Conservation (phyloP, 2,888 invertebrate species). For the Aspidapion aeneum region DNA sequence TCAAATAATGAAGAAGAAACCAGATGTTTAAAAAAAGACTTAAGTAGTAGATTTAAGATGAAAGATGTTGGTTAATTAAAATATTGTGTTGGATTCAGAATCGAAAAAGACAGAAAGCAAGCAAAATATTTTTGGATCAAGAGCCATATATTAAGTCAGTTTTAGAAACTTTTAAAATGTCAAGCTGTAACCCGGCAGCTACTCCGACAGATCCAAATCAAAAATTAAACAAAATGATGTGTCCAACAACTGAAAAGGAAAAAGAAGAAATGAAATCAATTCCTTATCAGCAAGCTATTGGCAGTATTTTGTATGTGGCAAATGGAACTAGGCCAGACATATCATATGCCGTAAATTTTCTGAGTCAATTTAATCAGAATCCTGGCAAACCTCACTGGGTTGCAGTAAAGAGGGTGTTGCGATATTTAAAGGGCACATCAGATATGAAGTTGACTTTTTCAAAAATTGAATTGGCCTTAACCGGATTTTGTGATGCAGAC, state of each 20-base stretch:
- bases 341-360: slow-evolving; percentile 6
- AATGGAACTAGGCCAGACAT: slow-evolving; percentile 15
- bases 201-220: neutral
- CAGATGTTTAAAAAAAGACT: slow-evolving; percentile 1
- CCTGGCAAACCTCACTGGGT: slow-evolving; percentile 10
- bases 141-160: slow-evolving; percentile 9
- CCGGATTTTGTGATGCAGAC: neutral
- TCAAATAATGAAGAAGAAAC: slow-evolving; percentile 1
- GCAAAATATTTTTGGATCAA: slow-evolving; percentile 1
- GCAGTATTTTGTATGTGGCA: slow-evolving; percentile 8
- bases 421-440: slow-evolving; percentile 11
- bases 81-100: slow-evolving; percentile 4
- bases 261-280: neutral
- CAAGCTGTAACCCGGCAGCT: slow-evolving; percentile 1
- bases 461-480: neutral
- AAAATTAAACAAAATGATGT: too few species aligned
- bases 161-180: slow-evolving; percentile 6
- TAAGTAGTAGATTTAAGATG: slow-evolving; percentile 1
- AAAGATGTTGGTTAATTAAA: slow-evolving; percentile 11
- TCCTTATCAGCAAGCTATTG: slow-evolving; percentile 7
- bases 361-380: slow-evolving; percentile 15
- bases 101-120: neutral
- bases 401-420: slow-evolving; percentile 6
- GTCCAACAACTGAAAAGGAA: neutral
- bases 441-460: neutral